Base-by-base conservation (phyloP, 2,888 invertebrate genomes). In the Amphipyra berbera region DNA sequence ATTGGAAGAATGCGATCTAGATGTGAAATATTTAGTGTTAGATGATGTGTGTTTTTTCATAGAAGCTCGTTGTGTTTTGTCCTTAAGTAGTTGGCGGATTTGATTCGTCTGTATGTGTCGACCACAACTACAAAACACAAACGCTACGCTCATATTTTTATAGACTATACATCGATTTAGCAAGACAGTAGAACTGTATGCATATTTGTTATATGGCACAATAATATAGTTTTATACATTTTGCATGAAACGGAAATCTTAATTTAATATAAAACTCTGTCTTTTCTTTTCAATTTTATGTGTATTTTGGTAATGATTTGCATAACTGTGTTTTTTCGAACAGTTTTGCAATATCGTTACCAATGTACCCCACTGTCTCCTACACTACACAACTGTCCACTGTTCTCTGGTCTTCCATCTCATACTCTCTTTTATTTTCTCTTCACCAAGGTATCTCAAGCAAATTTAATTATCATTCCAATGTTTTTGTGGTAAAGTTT, bases 391-490 rank as follows among this genome's bases (percentile, higher is more conserved):
- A 41, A 64, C 79, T 78, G 47, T 81, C 65, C 77, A 79, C 79
- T 79, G 75, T 74, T 81, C 48, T 79, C 68, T 81, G 54, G 80
- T 87, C 87, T 88, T 90, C 90, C 86, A 85, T 69, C 76, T 69
- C 79, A 73, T 78, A 57, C 62, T 67, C 59, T 70, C 61, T 64
- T 79, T 71, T 79, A 57, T 79, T 84, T 82, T 68, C 62, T 75
- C 58, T 76, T 78, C 74, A 73, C 71, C 74, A 82, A 85, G 79
- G 83, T 83, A 78, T 84, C 82, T 90, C 94, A 94, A 95, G 94
- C 94, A 95, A 94, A 94, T 95, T 95, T 94, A 94, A 92, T 84
- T 93, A 93, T 94, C 90, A 76, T 75, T 83, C 79, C 72, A 83
- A 82, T 85, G 81, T 84, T 78, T 21, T 85, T 84, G 82, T 88